Base-by-base conservation (phyloP, 53 echinoderm and acorn worm genomes). In the Apostichopus leukothele region DNA sequence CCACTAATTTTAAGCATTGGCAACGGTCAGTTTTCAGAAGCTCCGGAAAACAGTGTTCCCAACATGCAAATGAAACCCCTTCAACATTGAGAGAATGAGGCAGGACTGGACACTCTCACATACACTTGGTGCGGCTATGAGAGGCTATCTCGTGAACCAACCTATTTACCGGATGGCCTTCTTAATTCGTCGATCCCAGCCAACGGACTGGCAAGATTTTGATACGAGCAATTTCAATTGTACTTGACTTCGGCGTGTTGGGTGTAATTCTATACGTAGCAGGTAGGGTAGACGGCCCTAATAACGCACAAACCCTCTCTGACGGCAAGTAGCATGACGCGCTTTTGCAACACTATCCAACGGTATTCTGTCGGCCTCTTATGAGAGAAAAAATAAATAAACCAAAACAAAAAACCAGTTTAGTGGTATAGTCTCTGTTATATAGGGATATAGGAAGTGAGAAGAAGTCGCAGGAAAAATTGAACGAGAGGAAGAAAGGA, bases 141-240 rank as follows among this genome's bases (percentile, higher is more conserved):
- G 63, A 63, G 11, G 63, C 63, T 13, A 16, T 63, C 11, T 7
- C 9, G 16, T 52, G 53, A 79, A 52, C 79, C 18, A 51, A 52
- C 79, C 53, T 53, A 79, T 18, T 79, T 79, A 12, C 16, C 4
- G 3, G 39, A 25, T 39, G 39, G 39, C 39, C 39, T 39, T 39
- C 39, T 39, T 39, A 39, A 39, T 39, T 39, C 39, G 39, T 39
- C 39, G 39, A 39, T 39, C 39, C 39, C 39, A 39, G 39, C 39
- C 39, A 39, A 39, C 63, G 63, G 63, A 63, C 63, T 63, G 63
- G 12, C 63, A 63, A 63, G 16, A 16, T 13, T 63, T 63, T 63
- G 63, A 79, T 79, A 79, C 51, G 79, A 79, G 51, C 79, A 79
- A 51, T 79, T 51, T 79, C 79, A 19, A 79, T 79, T 79, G 79